These are phyloP conservation scores for Machimus rusticus DNA, from an alignment of 2,888 invertebrate species.

Conservation along the genomic window DNA sequence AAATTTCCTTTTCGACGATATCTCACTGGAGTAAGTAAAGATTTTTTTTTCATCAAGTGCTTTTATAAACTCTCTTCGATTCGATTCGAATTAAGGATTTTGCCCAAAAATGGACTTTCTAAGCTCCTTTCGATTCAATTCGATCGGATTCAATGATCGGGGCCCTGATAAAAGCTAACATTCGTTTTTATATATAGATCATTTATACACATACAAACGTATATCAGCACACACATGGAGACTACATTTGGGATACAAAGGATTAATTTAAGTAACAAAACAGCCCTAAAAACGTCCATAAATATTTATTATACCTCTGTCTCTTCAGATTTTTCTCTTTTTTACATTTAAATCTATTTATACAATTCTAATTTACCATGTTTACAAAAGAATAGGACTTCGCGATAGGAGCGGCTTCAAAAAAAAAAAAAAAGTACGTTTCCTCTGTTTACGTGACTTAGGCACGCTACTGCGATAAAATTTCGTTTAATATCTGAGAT, in stretches of 20 bases:
- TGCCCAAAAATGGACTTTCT: too few species aligned
- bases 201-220: too few species aligned
- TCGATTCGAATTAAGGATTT: too few species aligned
- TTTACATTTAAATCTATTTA: slow-evolving; percentile 32
- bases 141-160: too few species aligned
- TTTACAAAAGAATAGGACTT: slow-evolving; percentile 9
- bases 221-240: too few species aligned
- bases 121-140: too few species aligned
- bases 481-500: neutral
- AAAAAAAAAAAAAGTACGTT: neutral
- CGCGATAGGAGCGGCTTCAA: neutral
- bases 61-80: too few species aligned
- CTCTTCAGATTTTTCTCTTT: neutral
- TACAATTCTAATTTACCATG: slow-evolving; percentile 16
- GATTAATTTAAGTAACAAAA: neutral
- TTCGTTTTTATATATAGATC: too few species aligned
- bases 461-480: neutral
- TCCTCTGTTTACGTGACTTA: neutral
- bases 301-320: slow-evolving; percentile 31
- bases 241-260: neutral
- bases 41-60: too few species aligned
- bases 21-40: too few species aligned
- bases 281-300: slow-evolving; percentile 34
- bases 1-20: too few species aligned
- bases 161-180: too few species aligned